Base-by-base conservation (phyloP, 2,888 invertebrate genomes). In the Argynnis bischoffii region DNA sequence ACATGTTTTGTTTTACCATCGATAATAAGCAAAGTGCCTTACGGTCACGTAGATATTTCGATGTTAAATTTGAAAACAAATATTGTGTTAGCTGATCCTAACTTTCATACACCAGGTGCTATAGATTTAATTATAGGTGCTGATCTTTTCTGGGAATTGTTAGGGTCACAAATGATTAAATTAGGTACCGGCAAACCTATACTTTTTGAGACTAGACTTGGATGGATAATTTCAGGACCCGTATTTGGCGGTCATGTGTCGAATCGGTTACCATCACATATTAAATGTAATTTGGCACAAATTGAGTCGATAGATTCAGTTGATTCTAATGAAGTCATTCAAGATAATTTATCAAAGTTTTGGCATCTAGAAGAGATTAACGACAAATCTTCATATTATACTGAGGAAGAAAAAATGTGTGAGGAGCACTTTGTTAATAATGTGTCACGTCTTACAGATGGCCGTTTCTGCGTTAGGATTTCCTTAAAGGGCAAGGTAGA, bases 81-180 rank as follows among this genome's bases (percentile, higher is more conserved):
- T 46, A 57, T 57, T 41, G 16, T n/a, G 46, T 57, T 57, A 57
- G 57, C 57, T 11, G 57, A 57, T 57, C 57, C 57, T 57, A 46
- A 46, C 21, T 57, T 57, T 47, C 11, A 57, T 14, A 46, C 14
- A 16, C 57, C 57, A 11, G 18, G 46, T 13, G 46, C n/a, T n/a
- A n/a, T n/a, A n/a, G n/a, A n/a, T n/a, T n/a, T n/a, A n/a, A 57
- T 57, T n/a, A 18, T n/a, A n/a, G n/a, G n/a, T n/a, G n/a, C n/a
- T n/a, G n/a, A n/a, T n/a, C n/a, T n/a, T n/a, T n/a, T n/a, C 46
- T 57, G 57, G 57, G 46, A 57, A 46, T 57, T 57, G 21, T 46
- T 46, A 57, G 46, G 57, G 46, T 46, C 46, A 57, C 16, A 46
- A 46, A 18, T 18, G 18, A 16, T 57, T 57, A 57, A 46, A 46